Evolutionary conservation across 1,140 invertebrate species (phyloP), one percentile per base, ranked within the genome.

Genomic region (Ptiloglossa arizonensis): DNA sequence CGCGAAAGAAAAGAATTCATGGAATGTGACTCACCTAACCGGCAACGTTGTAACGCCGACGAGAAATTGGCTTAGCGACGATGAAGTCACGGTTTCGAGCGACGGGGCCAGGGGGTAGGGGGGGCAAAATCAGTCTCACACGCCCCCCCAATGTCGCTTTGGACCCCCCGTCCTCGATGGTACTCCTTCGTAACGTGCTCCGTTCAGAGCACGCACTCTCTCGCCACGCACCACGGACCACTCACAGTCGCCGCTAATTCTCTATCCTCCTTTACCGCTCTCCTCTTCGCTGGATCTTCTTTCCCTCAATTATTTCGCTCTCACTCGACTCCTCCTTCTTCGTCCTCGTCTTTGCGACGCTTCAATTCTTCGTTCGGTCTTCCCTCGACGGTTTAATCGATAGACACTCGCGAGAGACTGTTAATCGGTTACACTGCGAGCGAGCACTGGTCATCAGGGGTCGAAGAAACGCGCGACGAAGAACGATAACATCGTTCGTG

Each of bases 81-180:
- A 85, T 73, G 54, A 56, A 66, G 72, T 77, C 62, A 69, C 73
- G 59, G 54, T 82, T 56, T 59, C 29, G 27, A 68, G n/a, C 41
- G 79, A 44, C 24, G 70, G 59, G 75, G 81, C 50, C 67, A 46
- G 46, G 66, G 73, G 81, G 69, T 81, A 59, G 62, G 71, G 78
- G 87, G 80, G 83, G 86, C 84, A 84, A 87, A 88, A 83, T 84
- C 81, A 79, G 86, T 82, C 60, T 79, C 85, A 80, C 78, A 82
- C 82, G 85, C 86, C 87, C 88, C 86, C 83, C 82, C 82, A 86
- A 79, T 81, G 86, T 84, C 79, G 79, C 72, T 62, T 24, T 69
- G 71, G 80, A 81, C 62, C 74, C 87, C 68, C 86, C 75, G 83
- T 78, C 74, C 73, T 76, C 67, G 62, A 71, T 56, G 67, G 48